Evolutionary conservation across 2,113 vertebrate species (phyloP).

Genomic region (Syngnathus typhle): DNA sequence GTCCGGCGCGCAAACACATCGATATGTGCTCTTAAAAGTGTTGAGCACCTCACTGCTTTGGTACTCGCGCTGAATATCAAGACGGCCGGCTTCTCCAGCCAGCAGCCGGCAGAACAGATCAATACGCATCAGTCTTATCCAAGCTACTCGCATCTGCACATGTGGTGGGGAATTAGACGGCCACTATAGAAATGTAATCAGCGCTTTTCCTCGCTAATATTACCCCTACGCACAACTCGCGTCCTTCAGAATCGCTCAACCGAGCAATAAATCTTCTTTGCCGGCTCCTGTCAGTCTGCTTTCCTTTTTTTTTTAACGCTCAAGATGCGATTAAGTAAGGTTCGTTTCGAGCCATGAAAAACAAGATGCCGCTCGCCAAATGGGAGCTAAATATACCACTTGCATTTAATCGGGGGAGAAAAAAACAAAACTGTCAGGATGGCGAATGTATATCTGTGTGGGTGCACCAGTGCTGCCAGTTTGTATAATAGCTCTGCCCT

Average conservation of each 20-base stretch:
- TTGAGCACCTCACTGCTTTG: conserved; percentile 51
- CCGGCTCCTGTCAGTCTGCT: conserved; percentile 3
- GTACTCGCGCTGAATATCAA: conserved; percentile 57
- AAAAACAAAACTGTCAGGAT: conserved; percentile 14
- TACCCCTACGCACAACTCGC: conserved; percentile 8
- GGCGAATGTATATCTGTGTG: conserved; percentile 9
- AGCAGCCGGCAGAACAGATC: conserved; percentile 41
- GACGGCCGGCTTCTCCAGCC: conserved; percentile 33
- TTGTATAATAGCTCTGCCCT: conserved; percentile 46
- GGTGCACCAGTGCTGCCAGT: conserved; percentile 12
- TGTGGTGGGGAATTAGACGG: conserved; percentile 24
- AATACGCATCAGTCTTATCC: conserved; percentile 49
- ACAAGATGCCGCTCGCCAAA: conserved; percentile 16
- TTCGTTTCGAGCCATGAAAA: conserved; percentile 22
- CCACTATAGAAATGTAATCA: conserved; percentile 15
- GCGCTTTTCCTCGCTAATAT: background rate
- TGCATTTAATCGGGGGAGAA: conserved; percentile 23
- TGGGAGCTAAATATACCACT: conserved; percentile 30
- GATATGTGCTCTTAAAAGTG: conserved; percentile 43
- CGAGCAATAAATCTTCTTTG: conserved; percentile 5
- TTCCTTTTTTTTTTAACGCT: conserved; percentile 12
- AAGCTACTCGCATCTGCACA: conserved; percentile 53
- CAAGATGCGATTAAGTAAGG: conserved; percentile 21
- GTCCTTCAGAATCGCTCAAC: background rate
- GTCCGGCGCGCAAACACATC: conserved; percentile 30